These are phyloP conservation scores for Rhynchotus rufescens DNA, from an alignment of 2,797 vertebrate species.

Conservation along the genomic window DNA sequence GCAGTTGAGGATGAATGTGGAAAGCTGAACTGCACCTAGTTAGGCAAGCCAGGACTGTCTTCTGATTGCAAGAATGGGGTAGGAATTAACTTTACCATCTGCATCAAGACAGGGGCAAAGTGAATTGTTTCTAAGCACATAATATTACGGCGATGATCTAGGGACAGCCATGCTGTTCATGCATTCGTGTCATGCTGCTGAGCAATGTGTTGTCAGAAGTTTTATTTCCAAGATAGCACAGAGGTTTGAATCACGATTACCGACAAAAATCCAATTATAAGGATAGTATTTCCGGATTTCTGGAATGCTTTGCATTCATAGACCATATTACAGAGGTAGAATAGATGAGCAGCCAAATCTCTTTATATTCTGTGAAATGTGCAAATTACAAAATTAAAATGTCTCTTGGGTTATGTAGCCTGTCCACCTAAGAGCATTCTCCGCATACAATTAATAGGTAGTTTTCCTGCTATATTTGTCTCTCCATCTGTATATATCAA, in stretches of 20 bases:
- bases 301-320: not conserved
- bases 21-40: not conserved
- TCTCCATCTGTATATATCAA: not conserved
- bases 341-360: not conserved
- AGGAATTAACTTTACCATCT: conserved; percentile 52
- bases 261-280: conserved; percentile 20
- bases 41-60: conserved; percentile 10
- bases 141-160: not conserved
- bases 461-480: not conserved
- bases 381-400: conserved; percentile 6
- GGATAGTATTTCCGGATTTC: not conserved
- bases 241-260: conserved; percentile 33
- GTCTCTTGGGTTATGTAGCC: not conserved
- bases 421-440: not conserved
- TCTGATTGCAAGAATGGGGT: conserved; percentile 10
- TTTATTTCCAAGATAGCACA: conserved; percentile 50
- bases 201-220: conserved; percentile 53
- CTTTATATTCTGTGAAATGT: conserved; percentile 8
- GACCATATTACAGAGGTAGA: not conserved
- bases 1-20: not conserved
- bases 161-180: conserved; percentile 18
- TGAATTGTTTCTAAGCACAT: not conserved
- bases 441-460: not conserved
- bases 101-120: conserved; percentile 29
- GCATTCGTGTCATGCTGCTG: conserved; percentile 34